phyloP scores from a whole-genome alignment of 2,797 vertebrate genomes.

The Acanthiza pusilla region DNA sequence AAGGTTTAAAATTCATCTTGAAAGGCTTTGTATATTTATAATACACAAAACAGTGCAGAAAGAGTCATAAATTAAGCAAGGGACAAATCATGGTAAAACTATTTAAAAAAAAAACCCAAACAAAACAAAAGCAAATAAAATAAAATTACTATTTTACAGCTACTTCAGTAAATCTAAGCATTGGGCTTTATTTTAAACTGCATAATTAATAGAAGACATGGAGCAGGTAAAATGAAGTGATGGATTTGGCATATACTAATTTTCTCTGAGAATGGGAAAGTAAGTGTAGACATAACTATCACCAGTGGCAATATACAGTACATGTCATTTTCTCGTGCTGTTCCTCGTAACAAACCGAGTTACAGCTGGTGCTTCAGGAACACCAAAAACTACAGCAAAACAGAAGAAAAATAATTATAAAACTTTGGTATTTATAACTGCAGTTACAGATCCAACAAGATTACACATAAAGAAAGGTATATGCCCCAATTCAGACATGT shows the following conservation, averaged over 20 bases:
- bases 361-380: slow-evolving; percentile 73
- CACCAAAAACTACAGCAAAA: slow-evolving; percentile 75
- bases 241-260: slow-evolving; percentile 41
- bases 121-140: neutral
- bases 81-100: neutral
- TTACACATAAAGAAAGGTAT: slow-evolving; percentile 77
- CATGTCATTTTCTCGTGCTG: slow-evolving; percentile 65
- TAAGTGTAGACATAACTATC: slow-evolving; percentile 46
- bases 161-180: slow-evolving; percentile 49
- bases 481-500: slow-evolving; percentile 78
- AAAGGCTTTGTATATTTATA: slow-evolving; percentile 43
- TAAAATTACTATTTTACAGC: slow-evolving; percentile 48
- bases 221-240: slow-evolving; percentile 2
- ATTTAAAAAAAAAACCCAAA: neutral
- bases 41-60: slow-evolving; percentile 52
- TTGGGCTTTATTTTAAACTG: slow-evolving; percentile 50
- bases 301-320: slow-evolving; percentile 67
- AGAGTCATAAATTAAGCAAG: slow-evolving; percentile 42
- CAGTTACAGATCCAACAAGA: slow-evolving; percentile 73
- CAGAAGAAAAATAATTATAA: slow-evolving; percentile 69
- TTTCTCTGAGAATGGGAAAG: slow-evolving; percentile 42
- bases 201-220: slow-evolving; percentile 17
- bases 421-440: slow-evolving; percentile 72
- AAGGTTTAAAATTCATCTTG: neutral
- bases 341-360: slow-evolving; percentile 73